These are phyloP conservation scores for Tachina fera DNA, from an alignment of 2,888 invertebrate genomes.

Conservation along the genomic window DNA sequence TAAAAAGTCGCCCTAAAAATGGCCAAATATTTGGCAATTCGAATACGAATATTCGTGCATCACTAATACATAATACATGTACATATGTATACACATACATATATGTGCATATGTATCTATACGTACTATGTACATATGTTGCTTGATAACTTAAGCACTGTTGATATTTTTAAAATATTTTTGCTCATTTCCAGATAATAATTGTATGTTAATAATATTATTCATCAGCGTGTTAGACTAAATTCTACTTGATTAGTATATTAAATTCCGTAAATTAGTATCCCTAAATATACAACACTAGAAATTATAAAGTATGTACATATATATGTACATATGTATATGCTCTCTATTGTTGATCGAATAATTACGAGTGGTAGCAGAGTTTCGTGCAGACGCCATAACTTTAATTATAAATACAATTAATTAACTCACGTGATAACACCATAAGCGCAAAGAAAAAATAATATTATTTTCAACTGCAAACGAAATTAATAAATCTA, in stretches of 20 bases:
- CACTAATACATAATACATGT: too few species aligned
- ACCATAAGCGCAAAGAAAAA: not conserved
- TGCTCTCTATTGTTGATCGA: constrained; percentile 2
- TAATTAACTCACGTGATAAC: constrained; percentile 43
- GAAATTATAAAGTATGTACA: too few species aligned
- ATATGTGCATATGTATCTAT: too few species aligned
- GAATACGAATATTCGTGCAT: too few species aligned
- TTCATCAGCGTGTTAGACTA: not conserved
- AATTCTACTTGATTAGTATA: not conserved
- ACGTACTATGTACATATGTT: too few species aligned
- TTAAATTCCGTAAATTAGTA: not conserved
- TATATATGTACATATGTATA: too few species aligned
- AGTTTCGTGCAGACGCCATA: constrained; percentile 45
- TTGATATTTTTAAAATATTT: not conserved
- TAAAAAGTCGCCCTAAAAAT: too few species aligned
- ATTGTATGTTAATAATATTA: not conserved
- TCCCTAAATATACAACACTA: too few species aligned
- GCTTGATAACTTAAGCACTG: constrained; percentile 1
- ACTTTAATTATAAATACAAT: constrained; percentile 44
- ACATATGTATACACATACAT: too few species aligned
- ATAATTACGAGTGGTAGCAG: not conserved
- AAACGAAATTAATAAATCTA: constrained; percentile 2
- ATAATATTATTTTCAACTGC: not conserved
- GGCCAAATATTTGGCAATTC: too few species aligned
- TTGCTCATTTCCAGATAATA: not conserved